phyloP scores from a whole-genome alignment of 2,113 vertebrate genomes.

The Sus scrofa region DNA sequence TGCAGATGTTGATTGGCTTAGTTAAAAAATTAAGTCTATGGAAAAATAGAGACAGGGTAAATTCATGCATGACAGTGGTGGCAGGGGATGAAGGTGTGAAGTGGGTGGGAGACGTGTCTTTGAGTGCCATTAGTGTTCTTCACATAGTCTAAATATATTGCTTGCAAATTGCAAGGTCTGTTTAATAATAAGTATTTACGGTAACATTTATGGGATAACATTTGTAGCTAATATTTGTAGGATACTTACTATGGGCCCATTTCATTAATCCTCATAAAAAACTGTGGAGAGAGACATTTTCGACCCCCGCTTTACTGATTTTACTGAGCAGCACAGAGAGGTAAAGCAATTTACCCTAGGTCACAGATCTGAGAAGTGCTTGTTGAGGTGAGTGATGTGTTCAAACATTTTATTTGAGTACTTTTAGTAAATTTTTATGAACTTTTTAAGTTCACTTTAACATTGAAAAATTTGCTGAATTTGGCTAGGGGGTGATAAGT shows the following conservation, averaged over 20 bases:
- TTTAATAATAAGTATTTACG: conserved; percentile 11
- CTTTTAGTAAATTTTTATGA: not conserved
- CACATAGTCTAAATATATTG: not conserved
- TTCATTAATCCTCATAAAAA: conserved; percentile 42
- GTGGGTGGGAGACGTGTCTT: not conserved
- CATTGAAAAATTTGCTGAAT: not conserved
- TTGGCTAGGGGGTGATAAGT: not conserved
- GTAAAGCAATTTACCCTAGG: not conserved
- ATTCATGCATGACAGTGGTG: not conserved
- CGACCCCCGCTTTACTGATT: not conserved
- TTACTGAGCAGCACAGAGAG: not conserved
- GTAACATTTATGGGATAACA: not conserved
- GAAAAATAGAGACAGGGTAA: not conserved
- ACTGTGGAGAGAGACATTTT: not conserved
- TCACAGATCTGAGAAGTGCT: not conserved
- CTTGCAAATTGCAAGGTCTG: conserved; percentile 5
- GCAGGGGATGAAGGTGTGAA: not conserved
- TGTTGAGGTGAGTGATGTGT: not conserved
- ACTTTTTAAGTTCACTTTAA: conserved; percentile 16
- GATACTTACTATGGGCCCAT: not conserved
- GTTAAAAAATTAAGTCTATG: not conserved
- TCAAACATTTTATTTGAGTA: not conserved
- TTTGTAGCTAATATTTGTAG: conserved; percentile 19
- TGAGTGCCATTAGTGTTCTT: not conserved
- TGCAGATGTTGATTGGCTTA: not conserved